Base-by-base conservation (phyloP, 2,797 vertebrate genomes). In the Meda fulgida region DNA sequence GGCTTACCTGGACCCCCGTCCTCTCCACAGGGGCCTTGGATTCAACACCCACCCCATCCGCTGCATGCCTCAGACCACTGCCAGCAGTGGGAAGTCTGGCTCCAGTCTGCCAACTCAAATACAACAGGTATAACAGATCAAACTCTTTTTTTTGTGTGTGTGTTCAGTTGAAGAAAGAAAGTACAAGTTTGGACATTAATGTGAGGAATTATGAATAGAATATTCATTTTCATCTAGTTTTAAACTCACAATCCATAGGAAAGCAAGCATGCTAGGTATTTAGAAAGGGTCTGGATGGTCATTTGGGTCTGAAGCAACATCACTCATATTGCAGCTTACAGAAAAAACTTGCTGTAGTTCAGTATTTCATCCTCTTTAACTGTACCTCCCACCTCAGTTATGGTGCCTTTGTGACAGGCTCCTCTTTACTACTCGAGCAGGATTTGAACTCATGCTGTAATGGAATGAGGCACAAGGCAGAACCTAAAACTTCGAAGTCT, bases 1-100 rank as follows among this genome's bases (percentile, higher is more conserved):
- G 91, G 86, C 90, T 93, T 93, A 93, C 92, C 92, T 93, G 89
- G 89, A 84, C 85, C 46, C 58, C 73, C 53, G 10, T 83, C 60
- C 76, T 83, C 43, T 58, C 77, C 84, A 79, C 58, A 7, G 0
- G 48, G 70, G 79, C 40, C 43, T 26, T 23, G 70, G 66, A 77
- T 38, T 73, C 29, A 46, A 78, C 60, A 76, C 81, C 87, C 83
- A 76, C 0, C 18, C 72, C n/a, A 78, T 80, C 84, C 34, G 46
- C 29, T 65, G 16, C 10, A 11, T n/a, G 23, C 72, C 66, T 40
- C 40, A 53, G 55, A 38, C 43, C 23, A 11, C 65, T 80, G 85
- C 76, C 76, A 89, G 38, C 73, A 78, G 34, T 40, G 80, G 19
- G 85, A 85, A 81, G 78, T 87, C 55, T 40, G 51, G 78, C 71